Base-by-base conservation (phyloP, 2,888 invertebrate species). In the Koerneria pararmatus region DNA sequence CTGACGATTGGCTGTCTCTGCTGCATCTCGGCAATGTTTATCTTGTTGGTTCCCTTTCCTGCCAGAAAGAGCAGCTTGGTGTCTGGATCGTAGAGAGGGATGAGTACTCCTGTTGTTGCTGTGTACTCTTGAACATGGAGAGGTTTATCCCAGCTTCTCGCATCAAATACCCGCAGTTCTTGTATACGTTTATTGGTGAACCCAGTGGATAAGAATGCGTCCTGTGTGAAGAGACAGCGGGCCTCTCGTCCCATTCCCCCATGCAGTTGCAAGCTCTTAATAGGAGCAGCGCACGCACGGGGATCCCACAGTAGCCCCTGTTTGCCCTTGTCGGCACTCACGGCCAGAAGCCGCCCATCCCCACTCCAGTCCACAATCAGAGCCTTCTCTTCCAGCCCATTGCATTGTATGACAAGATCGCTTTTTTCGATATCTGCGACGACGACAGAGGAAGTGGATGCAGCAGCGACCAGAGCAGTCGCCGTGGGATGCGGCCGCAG, bases 41-140 rank as follows among this genome's bases (percentile, higher is more conserved):
- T 34, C 1, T 91, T 91, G 0, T 91, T 93, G 80, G 95, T 95
- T 6, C 93, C 85, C 80, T 85, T 94, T 49, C 94, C 95, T 65
- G 92, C 91, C 67, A 95, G 86, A 87, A 95, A 94, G 69, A 95
- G 87, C 93, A 95, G 93, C 78, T 91, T 91, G 49, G 95, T 95
- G 82, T 95, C 95, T 19, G 90, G 86, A 85, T 95, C 95, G 84
- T 89, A 94, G 5, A 95, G 87, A 0, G 95, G 95, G 88, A 95
- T 92, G 71, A 95, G 86, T 69, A 93, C 90, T 34, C 89, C 89
- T 51, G 69, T 62, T 29, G 62, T 62, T 2, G 62, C 62, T 4
- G 62, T 62, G 51, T 62, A 62, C 62, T 62, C 62, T 51, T 62
- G 35, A 29, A 62, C 62, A 34, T 67, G 59, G 79, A 92, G 89